Percentiles rank a stretch among this genome's conserved stretches.
These are phyloP conservation scores for Acleris cristana DNA, from an alignment of 2,888 invertebrate species.

Conservation along the genomic window DNA sequence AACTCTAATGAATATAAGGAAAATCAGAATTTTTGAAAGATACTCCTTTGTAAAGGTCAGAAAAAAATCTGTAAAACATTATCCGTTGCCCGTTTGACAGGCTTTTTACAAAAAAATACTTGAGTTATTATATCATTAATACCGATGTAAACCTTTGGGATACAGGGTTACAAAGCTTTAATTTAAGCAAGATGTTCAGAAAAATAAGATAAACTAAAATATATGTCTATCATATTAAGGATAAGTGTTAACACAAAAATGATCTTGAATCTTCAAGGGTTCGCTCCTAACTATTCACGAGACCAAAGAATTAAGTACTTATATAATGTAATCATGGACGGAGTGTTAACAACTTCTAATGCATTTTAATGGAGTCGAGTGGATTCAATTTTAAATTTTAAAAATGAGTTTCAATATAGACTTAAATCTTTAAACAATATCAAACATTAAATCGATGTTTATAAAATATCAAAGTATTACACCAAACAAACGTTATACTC, in stretches of 20 bases:
- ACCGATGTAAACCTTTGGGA: neutral
- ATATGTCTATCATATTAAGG: slow-evolving; percentile 24
- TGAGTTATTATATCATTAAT: slow-evolving; percentile 3
- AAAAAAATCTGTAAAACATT: neutral
- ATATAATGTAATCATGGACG: slow-evolving; percentile 76
- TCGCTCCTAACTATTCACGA: slow-evolving; percentile 42
- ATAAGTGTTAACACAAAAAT: slow-evolving; percentile 40
- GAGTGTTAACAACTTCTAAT: slow-evolving; percentile 68
- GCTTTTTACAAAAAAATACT: neutral
- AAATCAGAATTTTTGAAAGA: neutral
- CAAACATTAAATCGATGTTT: neutral
- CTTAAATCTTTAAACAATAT: neutral
- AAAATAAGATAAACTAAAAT: slow-evolving; percentile 23
- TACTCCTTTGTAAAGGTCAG: neutral
- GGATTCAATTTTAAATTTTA: neutral
- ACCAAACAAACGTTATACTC: slow-evolving; percentile 55
- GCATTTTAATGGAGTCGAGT: slow-evolving; percentile 22
- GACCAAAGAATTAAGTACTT: slow-evolving; percentile 79
- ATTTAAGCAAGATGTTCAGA: slow-evolving; percentile 3
- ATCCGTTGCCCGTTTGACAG: neutral
- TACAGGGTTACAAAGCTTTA: neutral
- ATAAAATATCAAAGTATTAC: slow-evolving; percentile 39
- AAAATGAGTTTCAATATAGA: slow-evolving; percentile 2
- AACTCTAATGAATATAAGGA: slow-evolving; percentile 15
- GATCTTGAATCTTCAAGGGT: slow-evolving; percentile 27